Conservation (phyloP, 2,797 vertebrate genomes). For the Philypnodon macrostomus region DNA sequence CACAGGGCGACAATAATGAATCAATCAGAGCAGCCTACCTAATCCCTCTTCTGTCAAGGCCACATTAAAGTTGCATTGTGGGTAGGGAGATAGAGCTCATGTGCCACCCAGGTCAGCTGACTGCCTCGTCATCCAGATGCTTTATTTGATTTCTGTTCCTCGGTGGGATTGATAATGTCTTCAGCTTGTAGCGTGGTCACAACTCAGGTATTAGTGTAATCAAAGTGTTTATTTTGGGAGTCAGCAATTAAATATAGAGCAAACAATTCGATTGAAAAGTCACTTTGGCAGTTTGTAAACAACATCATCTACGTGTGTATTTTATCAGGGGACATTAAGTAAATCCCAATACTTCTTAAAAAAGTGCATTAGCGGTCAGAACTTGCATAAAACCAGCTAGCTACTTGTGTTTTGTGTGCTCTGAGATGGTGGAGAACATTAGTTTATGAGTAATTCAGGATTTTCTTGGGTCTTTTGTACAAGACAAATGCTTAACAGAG, state of each 20-base stretch:
- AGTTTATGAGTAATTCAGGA: no score
- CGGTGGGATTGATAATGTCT: slow-evolving; percentile 8
- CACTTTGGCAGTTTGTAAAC: slow-evolving; percentile 6
- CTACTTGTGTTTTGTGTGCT: no score
- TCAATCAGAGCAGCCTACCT: slow-evolving; percentile 39
- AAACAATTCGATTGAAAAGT: not conserved
- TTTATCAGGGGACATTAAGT: not conserved
- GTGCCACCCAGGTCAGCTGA: slow-evolving; percentile 30
- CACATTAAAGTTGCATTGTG: slow-evolving; percentile 67
- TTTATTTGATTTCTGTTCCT: slow-evolving; percentile 18
- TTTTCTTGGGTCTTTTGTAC: no score
- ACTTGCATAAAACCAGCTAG: no score
- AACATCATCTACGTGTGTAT: not conserved
- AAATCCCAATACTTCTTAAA: no score
- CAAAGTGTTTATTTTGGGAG: slow-evolving; percentile 14
- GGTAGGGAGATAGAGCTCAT: slow-evolving; percentile 30
- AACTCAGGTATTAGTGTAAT: slow-evolving; percentile 13
- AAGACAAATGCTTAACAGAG: no score
- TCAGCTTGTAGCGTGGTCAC: slow-evolving; percentile 14
- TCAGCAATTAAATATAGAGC: slow-evolving; percentile 12
- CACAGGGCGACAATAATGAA: slow-evolving; percentile 32
- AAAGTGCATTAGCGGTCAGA: not conserved
- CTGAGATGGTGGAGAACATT: no score
- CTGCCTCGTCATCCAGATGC: slow-evolving; percentile 11
- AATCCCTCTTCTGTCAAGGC: slow-evolving; percentile 48